A percentile compares a stretch with the other conserved stretches of the same genome.
Evolutionary conservation across 1,140 invertebrate genomes (phyloP).

Genomic region (Trichonephila clavipes): DNA sequence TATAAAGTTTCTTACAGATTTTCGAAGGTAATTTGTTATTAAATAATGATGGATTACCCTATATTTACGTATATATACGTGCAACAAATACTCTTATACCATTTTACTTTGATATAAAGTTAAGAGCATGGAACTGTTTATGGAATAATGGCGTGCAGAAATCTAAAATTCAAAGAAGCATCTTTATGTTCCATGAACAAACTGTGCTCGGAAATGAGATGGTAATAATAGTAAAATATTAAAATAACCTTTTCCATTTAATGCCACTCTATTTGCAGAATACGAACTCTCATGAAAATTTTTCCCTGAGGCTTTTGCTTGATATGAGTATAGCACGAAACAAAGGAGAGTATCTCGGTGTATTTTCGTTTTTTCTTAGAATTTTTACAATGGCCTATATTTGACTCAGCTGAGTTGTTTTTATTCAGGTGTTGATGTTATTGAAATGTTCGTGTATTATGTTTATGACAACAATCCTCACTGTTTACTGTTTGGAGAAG

Average conservation of each 20-base stretch:
- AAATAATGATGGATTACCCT: not conserved
- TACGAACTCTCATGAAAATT: not conserved
- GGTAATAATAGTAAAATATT: conserved; percentile 43
- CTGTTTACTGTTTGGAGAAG: not conserved
- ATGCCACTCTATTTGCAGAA: conserved; percentile 12
- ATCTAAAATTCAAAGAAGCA: conserved; percentile 14
- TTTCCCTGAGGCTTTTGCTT: conserved; percentile 13
- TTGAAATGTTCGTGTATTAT: not conserved
- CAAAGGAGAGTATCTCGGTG: not conserved
- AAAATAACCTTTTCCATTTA: conserved; percentile 40
- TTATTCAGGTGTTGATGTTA: not conserved
- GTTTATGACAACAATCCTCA: not conserved
- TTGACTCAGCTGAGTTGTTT: not conserved
- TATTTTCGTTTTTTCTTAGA: not conserved
- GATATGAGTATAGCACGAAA: conserved; percentile 16
- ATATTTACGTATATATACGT: not conserved
- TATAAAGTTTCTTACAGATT: no score
- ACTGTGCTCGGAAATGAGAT: conserved; percentile 8
- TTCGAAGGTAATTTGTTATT: not conserved
- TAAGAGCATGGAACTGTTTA: not conserved
- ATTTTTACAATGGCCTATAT: not conserved
- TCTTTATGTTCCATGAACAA: not conserved
- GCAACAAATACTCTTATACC: not conserved
- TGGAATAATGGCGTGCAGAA: conserved; percentile 38
- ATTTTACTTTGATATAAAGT: not conserved